phyloP scores from a whole-genome alignment of 2,888 invertebrate genomes.

The Bugula neritina region DNA sequence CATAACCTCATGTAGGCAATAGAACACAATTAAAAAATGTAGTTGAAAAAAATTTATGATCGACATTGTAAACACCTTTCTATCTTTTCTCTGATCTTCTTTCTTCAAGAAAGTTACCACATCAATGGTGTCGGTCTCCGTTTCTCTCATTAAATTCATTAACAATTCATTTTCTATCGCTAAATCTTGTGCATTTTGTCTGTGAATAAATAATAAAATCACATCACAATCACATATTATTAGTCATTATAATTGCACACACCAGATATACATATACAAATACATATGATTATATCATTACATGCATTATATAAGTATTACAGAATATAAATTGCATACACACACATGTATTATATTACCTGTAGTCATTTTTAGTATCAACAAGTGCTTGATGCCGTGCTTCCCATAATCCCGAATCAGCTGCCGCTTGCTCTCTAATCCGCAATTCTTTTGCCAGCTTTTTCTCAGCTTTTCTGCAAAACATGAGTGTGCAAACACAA shows the following conservation, averaged over 20 bases:
- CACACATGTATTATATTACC: no score
- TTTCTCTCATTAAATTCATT: constrained; percentile 46
- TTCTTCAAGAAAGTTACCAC: constrained; percentile 51
- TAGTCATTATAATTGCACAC: no score
- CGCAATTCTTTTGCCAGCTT: constrained; percentile 40
- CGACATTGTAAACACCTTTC: no score
- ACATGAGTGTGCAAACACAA: no score
- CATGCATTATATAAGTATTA: no score
- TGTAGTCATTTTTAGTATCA: constrained; percentile 44
- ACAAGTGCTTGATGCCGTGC: constrained; percentile 44
- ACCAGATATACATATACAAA: no score
- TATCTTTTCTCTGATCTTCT: constrained; percentile 50
- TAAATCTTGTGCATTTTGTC: constrained; percentile 48
- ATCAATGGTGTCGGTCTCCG: constrained; percentile 53
- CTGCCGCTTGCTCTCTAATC: constrained; percentile 40
- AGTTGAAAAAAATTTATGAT: no score
- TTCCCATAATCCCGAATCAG: constrained; percentile 51
- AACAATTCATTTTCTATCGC: constrained; percentile 50
- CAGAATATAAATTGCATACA: no score
- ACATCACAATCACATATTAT: no score
- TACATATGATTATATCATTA: no score
- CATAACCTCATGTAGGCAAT: no score
- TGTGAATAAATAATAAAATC: constrained; percentile 31
- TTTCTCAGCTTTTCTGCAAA: constrained; percentile 38
- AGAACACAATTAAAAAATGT: no score